Conservation (phyloP, 2,113 vertebrate genomes). For the Dicaeum eximium region DNA sequence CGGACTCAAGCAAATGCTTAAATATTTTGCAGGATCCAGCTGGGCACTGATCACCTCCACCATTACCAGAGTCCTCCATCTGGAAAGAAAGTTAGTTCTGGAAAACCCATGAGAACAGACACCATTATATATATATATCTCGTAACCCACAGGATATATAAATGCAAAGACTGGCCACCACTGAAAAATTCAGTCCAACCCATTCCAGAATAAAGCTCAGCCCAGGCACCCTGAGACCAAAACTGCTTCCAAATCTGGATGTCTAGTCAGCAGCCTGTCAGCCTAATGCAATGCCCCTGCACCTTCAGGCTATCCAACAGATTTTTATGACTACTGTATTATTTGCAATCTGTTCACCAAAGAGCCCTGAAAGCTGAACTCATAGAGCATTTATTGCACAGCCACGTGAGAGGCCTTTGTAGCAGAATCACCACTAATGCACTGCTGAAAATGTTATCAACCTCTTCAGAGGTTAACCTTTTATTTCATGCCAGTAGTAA, state of each 20-base stretch:
- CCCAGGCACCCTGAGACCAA: not conserved
- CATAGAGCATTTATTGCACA: not conserved
- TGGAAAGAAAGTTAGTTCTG: conserved; percentile 13
- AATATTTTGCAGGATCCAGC: conserved; percentile 9
- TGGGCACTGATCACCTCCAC: not conserved
- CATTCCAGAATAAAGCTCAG: conserved; percentile 14
- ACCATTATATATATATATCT: not conserved
- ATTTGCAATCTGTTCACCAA: conserved; percentile 15
- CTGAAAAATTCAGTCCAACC: not conserved
- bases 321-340: conserved; percentile 1
- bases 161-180: conserved; percentile 17
- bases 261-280: not conserved
- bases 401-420: not conserved
- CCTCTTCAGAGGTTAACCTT: not conserved
- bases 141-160: not conserved
- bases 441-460: not conserved
- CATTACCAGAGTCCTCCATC: conserved; percentile 19
- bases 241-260: not conserved
- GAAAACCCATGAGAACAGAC: not conserved
- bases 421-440: not conserved
- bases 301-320: not conserved
- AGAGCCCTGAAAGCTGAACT: conserved; percentile 9
- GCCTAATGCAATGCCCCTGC: not conserved
- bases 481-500: not conserved
- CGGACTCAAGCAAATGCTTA: not conserved